A percentile compares a stretch with the other conserved stretches of the same genome.
phyloP scores from a whole-genome alignment of 2,113 vertebrate genomes.

The Esox niger region DNA sequence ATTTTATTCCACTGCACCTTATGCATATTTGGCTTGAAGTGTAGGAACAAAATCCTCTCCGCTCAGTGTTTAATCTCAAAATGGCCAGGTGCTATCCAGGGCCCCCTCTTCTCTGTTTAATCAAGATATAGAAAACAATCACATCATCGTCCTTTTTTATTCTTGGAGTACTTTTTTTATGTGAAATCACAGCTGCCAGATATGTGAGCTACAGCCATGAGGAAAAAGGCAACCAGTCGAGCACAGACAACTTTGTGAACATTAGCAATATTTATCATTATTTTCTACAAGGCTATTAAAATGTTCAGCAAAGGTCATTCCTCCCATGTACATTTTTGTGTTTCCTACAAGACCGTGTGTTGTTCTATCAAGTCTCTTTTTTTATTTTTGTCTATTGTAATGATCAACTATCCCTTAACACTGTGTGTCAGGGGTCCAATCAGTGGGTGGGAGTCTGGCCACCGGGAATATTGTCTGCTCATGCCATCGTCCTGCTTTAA shows the following conservation, averaged over 20 bases:
- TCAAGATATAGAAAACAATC: too few species aligned
- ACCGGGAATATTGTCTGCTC: background rate
- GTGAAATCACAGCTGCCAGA: too few species aligned
- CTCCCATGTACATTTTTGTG: slow-evolving; percentile 23
- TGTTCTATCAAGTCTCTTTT: slow-evolving; percentile 56
- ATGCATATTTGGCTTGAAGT: too few species aligned
- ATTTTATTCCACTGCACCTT: too few species aligned
- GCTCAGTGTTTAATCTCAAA: slow-evolving; percentile 62
- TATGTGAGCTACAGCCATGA: too few species aligned
- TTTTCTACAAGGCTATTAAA: slow-evolving; percentile 40
- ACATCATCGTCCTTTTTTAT: too few species aligned
- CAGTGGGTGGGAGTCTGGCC: slow-evolving; percentile 25
- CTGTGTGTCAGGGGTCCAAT: slow-evolving; percentile 13
- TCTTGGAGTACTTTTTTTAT: too few species aligned
- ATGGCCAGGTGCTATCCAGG: slow-evolving; percentile 69
- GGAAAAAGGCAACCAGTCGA: too few species aligned
- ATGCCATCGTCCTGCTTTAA: slow-evolving; percentile 26
- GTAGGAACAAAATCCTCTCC: too few species aligned
- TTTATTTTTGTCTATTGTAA: slow-evolving; percentile 50
- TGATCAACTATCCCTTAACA: slow-evolving; percentile 25
- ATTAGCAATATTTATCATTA: too few species aligned
- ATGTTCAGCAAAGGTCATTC: slow-evolving; percentile 46
- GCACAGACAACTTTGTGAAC: too few species aligned
- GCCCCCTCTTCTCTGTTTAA: slow-evolving; percentile 33
- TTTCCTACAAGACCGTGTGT: slow-evolving; percentile 60